phyloP scores from a whole-genome alignment of 2,113 vertebrate genomes.

The Tetraodon nigroviridis region DNA sequence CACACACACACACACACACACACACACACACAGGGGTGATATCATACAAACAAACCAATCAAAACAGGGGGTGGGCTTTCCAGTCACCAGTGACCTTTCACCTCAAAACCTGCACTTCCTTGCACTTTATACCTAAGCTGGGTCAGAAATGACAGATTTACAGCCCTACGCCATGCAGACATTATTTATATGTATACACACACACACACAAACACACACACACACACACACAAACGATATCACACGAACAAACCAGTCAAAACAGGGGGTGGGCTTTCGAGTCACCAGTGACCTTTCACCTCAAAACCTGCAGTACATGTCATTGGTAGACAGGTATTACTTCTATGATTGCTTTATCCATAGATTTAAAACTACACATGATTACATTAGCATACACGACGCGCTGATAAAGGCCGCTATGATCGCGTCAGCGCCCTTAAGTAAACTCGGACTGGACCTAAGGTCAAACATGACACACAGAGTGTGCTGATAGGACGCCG shows the following conservation, averaged over 20 bases:
- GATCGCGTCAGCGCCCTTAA: too few species aligned
- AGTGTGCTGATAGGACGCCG: too few species aligned
- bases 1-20: neutral
- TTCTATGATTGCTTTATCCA: too few species aligned
- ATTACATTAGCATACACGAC: too few species aligned
- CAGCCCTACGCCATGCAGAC: too few species aligned
- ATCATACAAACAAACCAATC: conserved; percentile 18
- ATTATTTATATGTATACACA: neutral
- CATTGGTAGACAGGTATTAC: too few species aligned
- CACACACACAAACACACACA: neutral
- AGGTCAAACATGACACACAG: too few species aligned
- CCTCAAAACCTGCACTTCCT: conserved; percentile 36
- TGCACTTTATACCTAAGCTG: too few species aligned
- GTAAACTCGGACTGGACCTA: too few species aligned
- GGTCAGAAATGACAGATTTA: too few species aligned
- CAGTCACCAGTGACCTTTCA: conserved; percentile 41
- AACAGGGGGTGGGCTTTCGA: neutral
- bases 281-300: conserved; percentile 47
- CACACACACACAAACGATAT: neutral
- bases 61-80: neutral
- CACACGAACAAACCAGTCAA: conserved; percentile 20
- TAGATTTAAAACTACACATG: too few species aligned
- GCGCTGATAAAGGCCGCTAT: too few species aligned
- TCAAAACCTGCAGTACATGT: conserved; percentile 29
- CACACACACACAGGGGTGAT: neutral